A percentile compares a stretch with the other conserved stretches of the same genome.
Evolutionary conservation across 2,797 vertebrate genomes (phyloP).

Genomic region (Echiichthys vipera): DNA sequence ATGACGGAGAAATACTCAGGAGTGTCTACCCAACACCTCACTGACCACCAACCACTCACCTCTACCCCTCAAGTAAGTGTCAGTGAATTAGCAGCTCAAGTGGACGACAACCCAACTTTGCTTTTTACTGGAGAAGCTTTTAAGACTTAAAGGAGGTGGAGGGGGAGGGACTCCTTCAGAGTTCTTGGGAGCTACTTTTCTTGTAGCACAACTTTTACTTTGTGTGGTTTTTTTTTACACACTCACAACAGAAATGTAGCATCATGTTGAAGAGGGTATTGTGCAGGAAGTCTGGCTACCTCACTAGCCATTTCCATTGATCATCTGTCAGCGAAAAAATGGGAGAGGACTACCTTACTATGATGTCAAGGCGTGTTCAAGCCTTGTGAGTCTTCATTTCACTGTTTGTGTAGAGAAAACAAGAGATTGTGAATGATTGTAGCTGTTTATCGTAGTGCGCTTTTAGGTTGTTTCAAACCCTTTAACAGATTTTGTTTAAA

Average conservation of each 20-base stretch:
- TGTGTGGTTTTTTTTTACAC: conserved; percentile 59
- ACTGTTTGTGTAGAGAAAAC: conserved; percentile 48
- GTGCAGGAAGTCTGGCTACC: conserved; percentile 67
- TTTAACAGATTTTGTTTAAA: conserved; percentile 8
- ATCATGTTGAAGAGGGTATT: conserved; percentile 42
- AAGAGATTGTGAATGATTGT: conserved; percentile 26
- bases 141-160: conserved; percentile 17
- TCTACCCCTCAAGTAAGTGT: conserved; percentile 31
- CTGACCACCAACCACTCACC: conserved; percentile 54
- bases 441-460: conserved; percentile 43
- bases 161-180: conserved; percentile 32
- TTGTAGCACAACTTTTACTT: conserved; percentile 68
- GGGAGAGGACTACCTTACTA: conserved; percentile 33
- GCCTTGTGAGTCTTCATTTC: conserved; percentile 50
- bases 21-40: conserved; percentile 68
- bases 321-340: conserved; percentile 34
- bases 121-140: conserved; percentile 42
- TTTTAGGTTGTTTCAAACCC: conserved; percentile 6
- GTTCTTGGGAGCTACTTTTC: conserved; percentile 61
- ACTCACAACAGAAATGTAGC: conserved; percentile 72
- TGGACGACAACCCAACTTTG: conserved; percentile 40
- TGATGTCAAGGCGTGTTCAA: conserved; percentile 54
- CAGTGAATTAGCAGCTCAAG: conserved; percentile 52
- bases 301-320: conserved; percentile 60
- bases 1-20: conserved; percentile 70